Percentiles rank a stretch among this genome's conserved stretches.
These are phyloP conservation scores for Bemisia tabaci DNA, from an alignment of 1,140 invertebrate genomes.

Conservation along the genomic window DNA sequence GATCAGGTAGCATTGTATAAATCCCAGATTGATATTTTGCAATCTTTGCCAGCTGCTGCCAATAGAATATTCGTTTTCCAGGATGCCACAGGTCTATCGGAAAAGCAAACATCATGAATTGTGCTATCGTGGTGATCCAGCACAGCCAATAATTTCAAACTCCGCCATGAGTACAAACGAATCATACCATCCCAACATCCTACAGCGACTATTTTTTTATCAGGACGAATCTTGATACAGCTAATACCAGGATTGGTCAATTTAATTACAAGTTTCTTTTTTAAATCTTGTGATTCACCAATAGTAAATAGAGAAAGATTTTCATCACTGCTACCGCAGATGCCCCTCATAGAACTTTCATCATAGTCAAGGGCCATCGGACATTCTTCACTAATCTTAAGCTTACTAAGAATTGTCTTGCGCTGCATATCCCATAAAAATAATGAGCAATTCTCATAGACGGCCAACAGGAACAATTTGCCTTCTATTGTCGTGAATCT, in stretches of 20 bases:
- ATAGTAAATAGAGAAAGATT: constrained; percentile 34
- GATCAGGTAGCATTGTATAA: constrained; percentile 44
- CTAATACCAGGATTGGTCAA: constrained; percentile 59
- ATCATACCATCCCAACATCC: constrained; percentile 64
- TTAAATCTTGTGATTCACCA: constrained; percentile 21
- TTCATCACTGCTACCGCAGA: constrained; percentile 45
- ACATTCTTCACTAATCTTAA: constrained; percentile 30
- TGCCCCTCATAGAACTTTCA: constrained; percentile 41
- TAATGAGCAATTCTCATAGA: neutral
- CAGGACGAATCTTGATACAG: constrained; percentile 47
- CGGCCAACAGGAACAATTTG: neutral
- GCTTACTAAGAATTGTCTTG: neutral
- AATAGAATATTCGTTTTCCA: constrained; percentile 52
- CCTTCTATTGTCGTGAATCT: neutral
- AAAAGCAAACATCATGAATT: constrained; percentile 53
- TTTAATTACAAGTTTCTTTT: constrained; percentile 39
- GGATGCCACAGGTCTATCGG: constrained; percentile 39
- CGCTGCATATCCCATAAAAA: neutral
- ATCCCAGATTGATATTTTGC: constrained; percentile 58
- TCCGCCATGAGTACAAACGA: constrained; percentile 64
- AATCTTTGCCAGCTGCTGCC: constrained; percentile 52
- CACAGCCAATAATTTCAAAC: constrained; percentile 53
- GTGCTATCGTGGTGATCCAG: constrained; percentile 50
- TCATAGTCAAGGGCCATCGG: constrained; percentile 55
- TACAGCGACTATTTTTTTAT: constrained; percentile 57